phyloP scores from a whole-genome alignment of 2,888 invertebrate species.

The Ochropleura plecta region DNA sequence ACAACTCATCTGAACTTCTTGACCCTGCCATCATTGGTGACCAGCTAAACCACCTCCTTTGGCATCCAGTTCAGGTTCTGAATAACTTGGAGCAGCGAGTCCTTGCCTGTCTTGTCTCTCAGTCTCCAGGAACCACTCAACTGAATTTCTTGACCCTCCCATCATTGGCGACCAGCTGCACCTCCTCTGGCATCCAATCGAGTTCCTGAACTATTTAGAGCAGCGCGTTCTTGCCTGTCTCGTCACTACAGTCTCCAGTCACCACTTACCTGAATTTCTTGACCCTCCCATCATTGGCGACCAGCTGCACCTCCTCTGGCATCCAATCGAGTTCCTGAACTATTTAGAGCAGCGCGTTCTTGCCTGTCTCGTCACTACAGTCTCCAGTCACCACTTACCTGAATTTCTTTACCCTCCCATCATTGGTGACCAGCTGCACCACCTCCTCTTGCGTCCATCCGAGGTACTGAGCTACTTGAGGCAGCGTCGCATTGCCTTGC shows the following conservation, averaged over 20 bases:
- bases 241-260: no score
- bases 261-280: constrained; percentile 73
- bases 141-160: constrained; percentile 65
- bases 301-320: constrained; percentile 45
- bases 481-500: constrained; percentile 69
- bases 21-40: no score
- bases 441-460: constrained; percentile 75
- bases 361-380: constrained; percentile 53
- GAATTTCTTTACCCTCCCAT: constrained; percentile 82
- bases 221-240: no score
- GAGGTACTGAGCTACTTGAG: constrained; percentile 78
- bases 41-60: no score
- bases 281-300: no score
- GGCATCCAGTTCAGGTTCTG: no score
- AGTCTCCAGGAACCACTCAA: constrained; percentile 62
- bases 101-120: no score
- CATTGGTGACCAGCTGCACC: constrained; percentile 69
- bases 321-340: constrained; percentile 81
- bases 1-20: no score
- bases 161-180: no score
- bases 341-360: constrained; percentile 75
- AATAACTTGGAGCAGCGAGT: no score
- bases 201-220: no score
- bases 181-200: no score
- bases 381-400: constrained; percentile 71